Evolutionary conservation across 2,113 vertebrate genomes (phyloP).

Genomic region (Elgaria multicarinata): DNA sequence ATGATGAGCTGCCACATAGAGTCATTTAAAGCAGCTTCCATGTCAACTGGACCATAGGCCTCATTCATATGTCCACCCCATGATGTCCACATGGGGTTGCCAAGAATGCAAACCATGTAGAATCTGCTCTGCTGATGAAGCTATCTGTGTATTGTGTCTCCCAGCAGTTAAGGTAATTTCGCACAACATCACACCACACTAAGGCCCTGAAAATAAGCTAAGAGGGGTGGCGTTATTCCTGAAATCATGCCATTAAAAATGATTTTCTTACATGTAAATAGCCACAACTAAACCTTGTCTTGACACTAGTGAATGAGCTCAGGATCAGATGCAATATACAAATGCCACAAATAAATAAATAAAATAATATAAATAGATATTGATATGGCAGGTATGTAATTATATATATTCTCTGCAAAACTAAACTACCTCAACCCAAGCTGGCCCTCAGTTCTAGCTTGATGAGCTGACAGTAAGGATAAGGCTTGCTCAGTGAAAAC

Average conservation of each 20-base stretch:
- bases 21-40: background rate
- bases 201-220: background rate
- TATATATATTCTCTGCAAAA: background rate
- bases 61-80: background rate
- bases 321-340: background rate
- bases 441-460: background rate
- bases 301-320: background rate
- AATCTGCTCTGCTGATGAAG: background rate
- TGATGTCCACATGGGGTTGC: background rate
- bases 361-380: background rate
- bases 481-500: background rate
- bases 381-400: background rate
- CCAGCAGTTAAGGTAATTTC: background rate
- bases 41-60: background rate
- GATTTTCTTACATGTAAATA: background rate
- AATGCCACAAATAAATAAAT: too few species aligned
- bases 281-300: background rate
- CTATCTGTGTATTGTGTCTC: background rate
- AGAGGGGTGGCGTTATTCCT: background rate
- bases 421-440: too few species aligned
- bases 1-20: background rate
- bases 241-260: background rate
- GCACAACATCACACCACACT: background rate
- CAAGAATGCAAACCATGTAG: background rate
- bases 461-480: background rate